phyloP scores from a whole-genome alignment of 2,797 vertebrate genomes.

The Pseudotriccus pelzelni region DNA sequence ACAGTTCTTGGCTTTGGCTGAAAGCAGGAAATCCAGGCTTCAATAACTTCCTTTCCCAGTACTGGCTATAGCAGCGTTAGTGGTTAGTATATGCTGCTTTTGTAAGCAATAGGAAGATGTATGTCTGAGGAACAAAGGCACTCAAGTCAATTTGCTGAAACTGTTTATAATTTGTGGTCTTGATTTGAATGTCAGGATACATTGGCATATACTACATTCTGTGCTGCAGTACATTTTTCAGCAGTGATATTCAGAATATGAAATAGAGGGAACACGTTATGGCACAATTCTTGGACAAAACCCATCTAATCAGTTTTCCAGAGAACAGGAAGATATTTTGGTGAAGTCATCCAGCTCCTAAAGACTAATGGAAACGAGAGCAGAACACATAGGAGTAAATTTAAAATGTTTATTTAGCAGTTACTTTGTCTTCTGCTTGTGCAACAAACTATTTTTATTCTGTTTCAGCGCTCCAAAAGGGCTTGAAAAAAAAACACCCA shows the following conservation, averaged over 20 bases:
- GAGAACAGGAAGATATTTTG: background rate
- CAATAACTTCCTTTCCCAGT: slow-evolving; percentile 95
- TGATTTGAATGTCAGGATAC: slow-evolving; percentile 83
- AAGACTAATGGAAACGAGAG: background rate
- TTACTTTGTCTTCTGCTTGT: slow-evolving; percentile 63
- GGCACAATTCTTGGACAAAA: slow-evolving; percentile 1
- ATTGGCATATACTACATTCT: slow-evolving; percentile 73
- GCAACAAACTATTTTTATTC: slow-evolving; percentile 65
- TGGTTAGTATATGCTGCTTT: slow-evolving; percentile 83
- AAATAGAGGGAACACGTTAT: slow-evolving; percentile 12
- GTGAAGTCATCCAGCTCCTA: background rate
- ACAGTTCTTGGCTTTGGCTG: slow-evolving; percentile 88
- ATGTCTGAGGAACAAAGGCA: slow-evolving; percentile 85
- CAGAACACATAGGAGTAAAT: background rate
- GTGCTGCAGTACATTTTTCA: slow-evolving; percentile 55
- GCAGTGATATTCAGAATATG: slow-evolving; percentile 73
- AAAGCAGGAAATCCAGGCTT: slow-evolving; percentile 96
- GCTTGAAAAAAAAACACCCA: slow-evolving; percentile 36
- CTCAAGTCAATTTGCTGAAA: slow-evolving; percentile 85
- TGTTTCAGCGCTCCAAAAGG: slow-evolving; percentile 27
- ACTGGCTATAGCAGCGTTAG: slow-evolving; percentile 80
- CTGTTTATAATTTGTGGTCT: slow-evolving; percentile 89
- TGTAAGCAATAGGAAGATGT: slow-evolving; percentile 85
- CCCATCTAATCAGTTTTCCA: slow-evolving; percentile 45
- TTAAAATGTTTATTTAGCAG: slow-evolving; percentile 52